These are phyloP conservation scores for Chionoecetes opilio DNA, from an alignment of 1,140 invertebrate species.

Conservation along the genomic window DNA sequence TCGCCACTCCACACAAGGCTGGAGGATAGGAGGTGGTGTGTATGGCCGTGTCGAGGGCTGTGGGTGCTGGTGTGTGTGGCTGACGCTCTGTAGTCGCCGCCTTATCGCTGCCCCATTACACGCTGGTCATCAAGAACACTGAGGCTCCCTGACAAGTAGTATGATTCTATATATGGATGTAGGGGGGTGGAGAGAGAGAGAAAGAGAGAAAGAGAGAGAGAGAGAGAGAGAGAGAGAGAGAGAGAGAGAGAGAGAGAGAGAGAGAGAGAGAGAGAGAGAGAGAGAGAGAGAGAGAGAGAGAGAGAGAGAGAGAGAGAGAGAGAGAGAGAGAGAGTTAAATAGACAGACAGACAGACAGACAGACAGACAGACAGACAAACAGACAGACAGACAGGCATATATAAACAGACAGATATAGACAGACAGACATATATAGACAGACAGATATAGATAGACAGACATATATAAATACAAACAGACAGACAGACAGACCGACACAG, in stretches of 20 bases:
- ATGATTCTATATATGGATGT: neutral
- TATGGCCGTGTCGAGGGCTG: neutral
- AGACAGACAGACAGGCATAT: neutral
- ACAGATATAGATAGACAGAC: neutral
- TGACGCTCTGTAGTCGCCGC: neutral
- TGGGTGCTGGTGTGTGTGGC: neutral
- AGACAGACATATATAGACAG: too few species aligned
- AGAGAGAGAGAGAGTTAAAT: neutral
- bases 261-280: neutral
- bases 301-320: conserved; percentile 8
- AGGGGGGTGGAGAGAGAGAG: too few species aligned
- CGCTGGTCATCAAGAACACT: neutral
- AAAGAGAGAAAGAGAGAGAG: too few species aligned
- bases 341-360: neutral
- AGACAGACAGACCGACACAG: neutral
- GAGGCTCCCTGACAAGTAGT: neutral
- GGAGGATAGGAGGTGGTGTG: neutral
- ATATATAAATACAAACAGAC: neutral
- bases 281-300: conserved; percentile 8
- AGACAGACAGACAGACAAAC: neutral
- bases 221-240: too few species aligned
- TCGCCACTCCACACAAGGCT: too few species aligned
- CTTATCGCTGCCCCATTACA: neutral
- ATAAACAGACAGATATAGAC: too few species aligned
- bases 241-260: too few species aligned